Evolutionary conservation across 2,797 vertebrate genomes (phyloP), one percentile per base, ranked within the genome.

Genomic region (Malacoctenus gilli): DNA sequence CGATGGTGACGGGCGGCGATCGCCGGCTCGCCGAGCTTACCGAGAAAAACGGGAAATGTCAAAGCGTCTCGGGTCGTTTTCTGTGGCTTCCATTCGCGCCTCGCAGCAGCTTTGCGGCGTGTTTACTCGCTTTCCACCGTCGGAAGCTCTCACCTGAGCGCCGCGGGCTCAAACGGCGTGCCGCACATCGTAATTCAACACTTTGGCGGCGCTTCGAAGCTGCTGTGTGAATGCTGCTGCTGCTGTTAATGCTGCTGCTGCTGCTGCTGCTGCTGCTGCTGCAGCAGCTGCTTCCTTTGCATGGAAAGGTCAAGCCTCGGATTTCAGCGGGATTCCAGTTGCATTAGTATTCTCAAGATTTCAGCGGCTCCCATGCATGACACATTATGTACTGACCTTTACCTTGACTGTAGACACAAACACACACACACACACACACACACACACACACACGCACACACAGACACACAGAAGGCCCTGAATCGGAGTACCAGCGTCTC

Each of bases 381-480:
- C 53, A 42, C 50, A 36, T 21, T 14, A 50, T 9, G 22, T 25
- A 5, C 42, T 68, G 74, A 77, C 68, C 64, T 77, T 72, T 59
- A 46, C 19, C 35, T 52, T 21, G 22, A 28, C 32, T 21, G 21
- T 25, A 49, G 21, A 43, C 51, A 32, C 43, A 36, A n/a, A 36
- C 16, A 18, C 37, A 36, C 35, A 39, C 40, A 15, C 19, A 32
- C 16, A 15, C n/a, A 13, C 18, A 34, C 9, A 38, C 23, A 39
- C 22, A 22, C 43, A 43, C 51, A 32, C 43, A 36, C 35, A 36
- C 16, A 18, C 37, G 35, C 35, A 39, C 40, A 15, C 19, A 32
- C 16, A 15, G 10, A 13, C 18, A 34, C 9, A 38, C 23, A 39
- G 15, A 22, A 35, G 42, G 16, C 43, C 15, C 28, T 18, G 42